These are phyloP conservation scores for Drosophila multiciliata DNA, from an alignment of 2,888 invertebrate species.

Conservation along the genomic window DNA sequence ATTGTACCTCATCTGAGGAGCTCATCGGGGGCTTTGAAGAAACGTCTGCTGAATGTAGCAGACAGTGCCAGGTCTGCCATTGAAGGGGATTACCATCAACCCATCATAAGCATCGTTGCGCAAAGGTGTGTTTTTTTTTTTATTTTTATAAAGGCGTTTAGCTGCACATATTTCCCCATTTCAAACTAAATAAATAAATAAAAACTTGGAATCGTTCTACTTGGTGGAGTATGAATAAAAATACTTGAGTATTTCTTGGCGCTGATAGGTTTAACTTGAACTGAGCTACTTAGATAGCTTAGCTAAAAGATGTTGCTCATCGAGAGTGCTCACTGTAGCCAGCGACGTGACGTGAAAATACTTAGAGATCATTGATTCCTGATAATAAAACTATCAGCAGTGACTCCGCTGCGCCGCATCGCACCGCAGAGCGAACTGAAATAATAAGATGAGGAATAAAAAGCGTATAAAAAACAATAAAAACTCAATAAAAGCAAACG, in stretches of 20 bases:
- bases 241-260: neutral
- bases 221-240: slow-evolving; percentile 1
- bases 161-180: neutral
- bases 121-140: neutral
- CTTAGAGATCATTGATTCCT: slow-evolving; percentile 75
- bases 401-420: slow-evolving; percentile 27
- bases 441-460: slow-evolving; percentile 9
- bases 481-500: slow-evolving; percentile 78
- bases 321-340: slow-evolving; percentile 41
- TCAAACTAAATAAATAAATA: neutral
- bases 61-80: slow-evolving; percentile 9
- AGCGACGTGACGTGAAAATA: slow-evolving; percentile 53
- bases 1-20: slow-evolving; percentile 36
- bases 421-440: slow-evolving; percentile 12
- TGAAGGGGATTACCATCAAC: slow-evolving; percentile 38
- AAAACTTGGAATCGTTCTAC: neutral
- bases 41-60: slow-evolving; percentile 39
- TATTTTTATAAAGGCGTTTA: neutral
- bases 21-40: slow-evolving; percentile 23
- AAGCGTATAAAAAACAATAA: slow-evolving; percentile 76
- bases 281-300: neutral
- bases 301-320: neutral
- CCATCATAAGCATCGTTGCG: slow-evolving; percentile 27
- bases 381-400: slow-evolving; percentile 76
- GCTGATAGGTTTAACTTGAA: neutral